Conservation (phyloP, 1,140 invertebrate genomes). For the Ostrea denselamellosa region DNA sequence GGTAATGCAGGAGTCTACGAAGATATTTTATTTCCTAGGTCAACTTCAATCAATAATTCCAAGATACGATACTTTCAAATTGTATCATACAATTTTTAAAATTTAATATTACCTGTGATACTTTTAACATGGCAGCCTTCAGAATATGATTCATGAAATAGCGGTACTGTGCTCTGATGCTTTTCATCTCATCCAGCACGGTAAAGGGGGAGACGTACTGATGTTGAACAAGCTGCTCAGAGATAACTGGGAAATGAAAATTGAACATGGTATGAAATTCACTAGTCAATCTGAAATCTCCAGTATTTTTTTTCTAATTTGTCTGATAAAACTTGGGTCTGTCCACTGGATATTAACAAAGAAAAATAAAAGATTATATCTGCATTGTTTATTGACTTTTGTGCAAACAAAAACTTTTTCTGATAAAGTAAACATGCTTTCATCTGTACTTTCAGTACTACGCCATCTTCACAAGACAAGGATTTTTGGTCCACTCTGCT, state of each 20-base stretch:
- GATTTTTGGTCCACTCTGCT: no score
- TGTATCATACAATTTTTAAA: not conserved
- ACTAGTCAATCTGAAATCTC: no score
- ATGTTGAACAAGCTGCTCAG: constrained; percentile 67
- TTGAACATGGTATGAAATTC: not conserved
- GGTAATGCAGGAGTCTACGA: not conserved
- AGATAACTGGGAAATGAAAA: constrained; percentile 63
- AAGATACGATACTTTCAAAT: not conserved
- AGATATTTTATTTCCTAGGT: not conserved
- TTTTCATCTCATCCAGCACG: constrained; percentile 72
- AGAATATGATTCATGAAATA: constrained; percentile 67
- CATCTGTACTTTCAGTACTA: no score
- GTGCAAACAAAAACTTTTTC: no score
- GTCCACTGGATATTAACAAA: no score
- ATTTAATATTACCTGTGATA: constrained; percentile 58
- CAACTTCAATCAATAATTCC: no score
- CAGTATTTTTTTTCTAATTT: no score
- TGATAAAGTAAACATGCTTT: no score
- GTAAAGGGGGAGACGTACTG: constrained; percentile 69
- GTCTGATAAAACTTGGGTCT: no score
- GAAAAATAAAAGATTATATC: no score
- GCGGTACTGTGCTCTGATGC: constrained; percentile 68
- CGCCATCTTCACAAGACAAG: no score
- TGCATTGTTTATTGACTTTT: no score
- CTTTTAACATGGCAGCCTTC: constrained; percentile 64